These are phyloP conservation scores for Drosophila paranaensis DNA, from an alignment of 2,888 invertebrate species.

Conservation along the genomic window DNA sequence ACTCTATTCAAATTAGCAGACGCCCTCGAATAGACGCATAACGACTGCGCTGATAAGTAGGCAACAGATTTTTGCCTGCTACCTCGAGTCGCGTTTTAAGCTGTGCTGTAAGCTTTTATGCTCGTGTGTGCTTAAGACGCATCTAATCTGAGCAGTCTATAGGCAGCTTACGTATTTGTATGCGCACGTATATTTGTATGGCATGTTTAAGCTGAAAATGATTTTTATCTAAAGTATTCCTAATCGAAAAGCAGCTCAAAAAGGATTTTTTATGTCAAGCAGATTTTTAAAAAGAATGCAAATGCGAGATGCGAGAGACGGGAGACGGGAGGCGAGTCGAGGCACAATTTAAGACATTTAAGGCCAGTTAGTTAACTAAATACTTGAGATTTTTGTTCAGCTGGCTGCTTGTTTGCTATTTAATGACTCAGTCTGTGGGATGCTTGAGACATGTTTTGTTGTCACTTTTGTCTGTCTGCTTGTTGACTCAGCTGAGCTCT, in stretches of 20 bases:
- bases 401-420: background rate
- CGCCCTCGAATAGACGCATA: background rate
- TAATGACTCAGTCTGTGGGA: background rate
- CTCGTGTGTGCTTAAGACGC: conserved; percentile 43
- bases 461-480: conserved; percentile 16
- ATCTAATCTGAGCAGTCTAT: conserved; percentile 42
- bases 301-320: too few species aligned
- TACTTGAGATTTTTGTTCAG: background rate
- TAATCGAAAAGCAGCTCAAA: conserved; percentile 14
- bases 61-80: conserved; percentile 9
- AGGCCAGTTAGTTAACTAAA: background rate
- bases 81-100: conserved; percentile 17
- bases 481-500: conserved; percentile 15
- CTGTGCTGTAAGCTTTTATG: conserved; percentile 39
- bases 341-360: background rate
- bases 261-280: background rate
- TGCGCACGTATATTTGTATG: conserved; percentile 17
- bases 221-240: conserved; percentile 1
- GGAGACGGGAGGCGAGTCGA: too few species aligned
- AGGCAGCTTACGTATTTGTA: conserved; percentile 40
- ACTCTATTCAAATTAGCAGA: background rate
- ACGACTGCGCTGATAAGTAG: conserved; percentile 26
- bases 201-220: conserved; percentile 20
- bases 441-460: conserved; percentile 22
- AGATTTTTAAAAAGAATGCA: background rate